Percentiles rank a stretch among this genome's conserved stretches.
Conservation (phyloP, 2,113 vertebrate genomes). For the Sarotherodon lohbergeri region DNA sequence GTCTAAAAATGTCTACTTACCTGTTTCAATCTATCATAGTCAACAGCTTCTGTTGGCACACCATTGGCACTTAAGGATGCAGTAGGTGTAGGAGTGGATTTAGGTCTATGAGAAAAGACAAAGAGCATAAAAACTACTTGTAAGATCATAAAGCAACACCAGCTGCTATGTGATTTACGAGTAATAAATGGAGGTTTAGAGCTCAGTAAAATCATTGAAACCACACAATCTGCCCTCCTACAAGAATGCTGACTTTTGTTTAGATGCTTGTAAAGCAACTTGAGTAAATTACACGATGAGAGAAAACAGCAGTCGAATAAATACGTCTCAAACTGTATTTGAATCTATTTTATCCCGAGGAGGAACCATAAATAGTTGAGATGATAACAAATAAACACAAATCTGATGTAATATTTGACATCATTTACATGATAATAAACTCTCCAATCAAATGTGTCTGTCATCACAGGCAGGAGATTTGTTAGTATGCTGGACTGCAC, state of each 20-base stretch:
- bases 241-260: not conserved
- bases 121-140: not conserved
- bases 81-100: conserved; percentile 83
- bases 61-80: conserved; percentile 95
- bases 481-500: not conserved
- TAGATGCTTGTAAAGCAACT: not conserved
- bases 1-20: conserved; percentile 56
- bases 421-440: not conserved
- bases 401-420: not conserved
- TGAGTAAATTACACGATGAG: not conserved
- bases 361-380: not conserved
- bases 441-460: not conserved
- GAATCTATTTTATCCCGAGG: not conserved
- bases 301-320: not conserved
- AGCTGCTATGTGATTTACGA: not conserved
- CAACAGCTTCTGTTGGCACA: conserved; percentile 87
- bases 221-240: not conserved
- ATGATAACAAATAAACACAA: not conserved
- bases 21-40: conserved; percentile 98
- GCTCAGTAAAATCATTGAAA: not conserved
- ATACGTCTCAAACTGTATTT: not conserved
- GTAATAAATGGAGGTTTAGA: not conserved
- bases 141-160: not conserved
- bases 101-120: conserved; percentile 79
- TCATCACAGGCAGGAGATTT: not conserved